Conservation (phyloP, 2,113 vertebrate genomes). For the Telmatochromis sp. region DNA sequence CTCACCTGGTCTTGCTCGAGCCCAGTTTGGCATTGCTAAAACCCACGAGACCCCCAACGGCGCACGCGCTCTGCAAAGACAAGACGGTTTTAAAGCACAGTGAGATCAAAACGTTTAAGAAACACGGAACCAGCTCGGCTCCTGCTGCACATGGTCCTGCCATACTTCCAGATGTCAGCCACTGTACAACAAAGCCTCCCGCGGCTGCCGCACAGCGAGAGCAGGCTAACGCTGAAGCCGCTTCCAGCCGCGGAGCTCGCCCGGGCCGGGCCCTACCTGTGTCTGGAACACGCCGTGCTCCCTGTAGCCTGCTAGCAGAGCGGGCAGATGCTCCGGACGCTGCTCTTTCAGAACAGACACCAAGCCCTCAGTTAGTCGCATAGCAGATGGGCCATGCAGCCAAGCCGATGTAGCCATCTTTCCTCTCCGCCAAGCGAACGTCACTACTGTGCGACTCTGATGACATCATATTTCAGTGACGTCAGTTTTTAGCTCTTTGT, state of each 20-base stretch:
- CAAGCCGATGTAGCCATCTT: slow-evolving; percentile 72
- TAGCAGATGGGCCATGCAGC: slow-evolving; percentile 67
- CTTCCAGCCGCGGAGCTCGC: not conserved
- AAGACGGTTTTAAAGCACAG: not conserved
- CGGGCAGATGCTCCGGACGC: slow-evolving; percentile 63
- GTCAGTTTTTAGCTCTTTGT: not conserved
- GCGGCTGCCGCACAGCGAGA: not conserved
- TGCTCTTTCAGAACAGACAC: slow-evolving; percentile 70
- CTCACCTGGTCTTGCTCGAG: slow-evolving; percentile 82
- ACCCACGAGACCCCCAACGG: slow-evolving; percentile 72
- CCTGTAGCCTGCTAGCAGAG: slow-evolving; percentile 62
- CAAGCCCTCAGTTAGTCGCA: slow-evolving; percentile 69
- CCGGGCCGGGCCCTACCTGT: slow-evolving; percentile 48
- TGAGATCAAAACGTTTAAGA: not conserved
- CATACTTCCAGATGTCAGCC: not conserved
- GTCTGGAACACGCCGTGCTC: slow-evolving; percentile 67
- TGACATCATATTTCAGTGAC: not conserved
- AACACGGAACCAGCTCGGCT: no score
- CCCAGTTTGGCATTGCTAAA: slow-evolving; percentile 74
- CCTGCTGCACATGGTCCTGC: not conserved
- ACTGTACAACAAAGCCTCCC: not conserved
- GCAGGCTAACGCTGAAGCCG: not conserved
- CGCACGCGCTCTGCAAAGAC: slow-evolving; percentile 62
- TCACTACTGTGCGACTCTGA: slow-evolving; percentile 3
- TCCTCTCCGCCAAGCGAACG: not conserved